Percentiles rank a stretch among this genome's conserved stretches.
Conservation (phyloP, 2,113 vertebrate genomes). For the Bambusicola thoracicus region DNA sequence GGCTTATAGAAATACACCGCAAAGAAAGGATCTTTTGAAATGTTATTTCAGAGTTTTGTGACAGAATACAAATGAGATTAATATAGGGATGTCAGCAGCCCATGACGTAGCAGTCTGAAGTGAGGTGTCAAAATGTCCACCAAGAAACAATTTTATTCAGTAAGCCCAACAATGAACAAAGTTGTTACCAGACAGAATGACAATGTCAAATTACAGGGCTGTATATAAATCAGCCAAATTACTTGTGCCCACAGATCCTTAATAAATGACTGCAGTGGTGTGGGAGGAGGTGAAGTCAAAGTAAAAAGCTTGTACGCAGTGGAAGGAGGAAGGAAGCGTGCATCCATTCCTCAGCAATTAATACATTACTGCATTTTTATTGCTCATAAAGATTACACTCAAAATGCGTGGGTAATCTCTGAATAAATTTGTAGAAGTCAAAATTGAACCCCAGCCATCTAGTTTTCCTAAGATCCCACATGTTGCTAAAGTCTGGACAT, state of each 20-base stretch:
- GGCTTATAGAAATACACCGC: background rate
- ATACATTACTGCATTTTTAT: conserved; percentile 25
- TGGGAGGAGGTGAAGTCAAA: conserved; percentile 10
- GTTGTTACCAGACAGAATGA: conserved; percentile 55
- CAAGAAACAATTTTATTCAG: conserved; percentile 54
- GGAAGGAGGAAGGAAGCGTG: background rate
- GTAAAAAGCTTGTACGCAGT: background rate
- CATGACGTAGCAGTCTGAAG: conserved; percentile 51
- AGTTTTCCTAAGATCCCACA: conserved; percentile 69
- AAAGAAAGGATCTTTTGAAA: conserved; percentile 6
- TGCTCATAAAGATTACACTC: conserved; percentile 44
- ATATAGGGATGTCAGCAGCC: conserved; percentile 62
- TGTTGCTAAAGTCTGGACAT: conserved; percentile 72
- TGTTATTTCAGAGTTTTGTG: conserved; percentile 14
- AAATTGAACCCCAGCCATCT: conserved; percentile 58
- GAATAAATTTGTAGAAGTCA: conserved; percentile 60
- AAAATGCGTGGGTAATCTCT: conserved; percentile 44
- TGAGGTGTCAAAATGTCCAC: conserved; percentile 60
- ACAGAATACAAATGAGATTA: conserved; percentile 64
- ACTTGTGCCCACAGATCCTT: conserved; percentile 23
- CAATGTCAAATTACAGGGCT: conserved; percentile 60
- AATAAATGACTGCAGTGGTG: conserved; percentile 32
- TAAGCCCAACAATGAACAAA: conserved; percentile 63
- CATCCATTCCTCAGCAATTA: conserved; percentile 53
- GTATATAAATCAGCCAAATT: conserved; percentile 62